Evolutionary conservation across 1,140 invertebrate species (phyloP).

Genomic region (Brachionus angularis): DNA sequence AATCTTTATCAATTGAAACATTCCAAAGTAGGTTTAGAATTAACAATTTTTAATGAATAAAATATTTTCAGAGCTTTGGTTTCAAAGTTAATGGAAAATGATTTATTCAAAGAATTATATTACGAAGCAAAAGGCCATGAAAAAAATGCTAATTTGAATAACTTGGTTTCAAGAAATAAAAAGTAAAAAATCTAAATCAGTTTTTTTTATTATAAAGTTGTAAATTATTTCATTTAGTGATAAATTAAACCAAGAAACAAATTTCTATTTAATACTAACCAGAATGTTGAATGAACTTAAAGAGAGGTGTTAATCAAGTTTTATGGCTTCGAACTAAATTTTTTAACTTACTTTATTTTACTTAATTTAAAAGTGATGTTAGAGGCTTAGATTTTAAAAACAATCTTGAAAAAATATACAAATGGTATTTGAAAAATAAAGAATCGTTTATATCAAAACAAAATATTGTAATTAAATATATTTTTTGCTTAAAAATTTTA

Average conservation of each 20-base stretch:
- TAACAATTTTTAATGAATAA: background rate
- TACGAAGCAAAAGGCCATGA: conserved; percentile 29
- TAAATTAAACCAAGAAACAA: conserved; percentile 28
- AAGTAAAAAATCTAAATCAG: conserved; percentile 36
- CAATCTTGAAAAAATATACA: conserved; percentile 39
- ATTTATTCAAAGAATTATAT: conserved; percentile 26
- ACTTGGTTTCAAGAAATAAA: conserved; percentile 16
- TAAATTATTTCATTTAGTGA: conserved; percentile 8
- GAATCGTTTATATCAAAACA: background rate
- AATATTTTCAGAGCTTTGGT: background rate
- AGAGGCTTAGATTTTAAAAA: background rate
- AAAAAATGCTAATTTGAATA: conserved; percentile 18
- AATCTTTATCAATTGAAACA: conserved; percentile 36
- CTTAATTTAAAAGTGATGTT: background rate
- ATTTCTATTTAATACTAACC: conserved; percentile 31
- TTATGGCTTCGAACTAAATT: background rate
- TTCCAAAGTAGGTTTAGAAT: background rate
- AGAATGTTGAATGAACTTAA: conserved; percentile 38
- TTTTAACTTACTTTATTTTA: background rate
- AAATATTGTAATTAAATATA: background rate
- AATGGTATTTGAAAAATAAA: conserved; percentile 40
- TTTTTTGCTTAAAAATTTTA: background rate
- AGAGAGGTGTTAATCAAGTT: conserved; percentile 29
- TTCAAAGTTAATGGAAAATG: conserved; percentile 24
- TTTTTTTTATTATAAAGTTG: too few species aligned